Base-by-base conservation (phyloP, 2,113 vertebrate species). In the Hypomesus transpacificus region DNA sequence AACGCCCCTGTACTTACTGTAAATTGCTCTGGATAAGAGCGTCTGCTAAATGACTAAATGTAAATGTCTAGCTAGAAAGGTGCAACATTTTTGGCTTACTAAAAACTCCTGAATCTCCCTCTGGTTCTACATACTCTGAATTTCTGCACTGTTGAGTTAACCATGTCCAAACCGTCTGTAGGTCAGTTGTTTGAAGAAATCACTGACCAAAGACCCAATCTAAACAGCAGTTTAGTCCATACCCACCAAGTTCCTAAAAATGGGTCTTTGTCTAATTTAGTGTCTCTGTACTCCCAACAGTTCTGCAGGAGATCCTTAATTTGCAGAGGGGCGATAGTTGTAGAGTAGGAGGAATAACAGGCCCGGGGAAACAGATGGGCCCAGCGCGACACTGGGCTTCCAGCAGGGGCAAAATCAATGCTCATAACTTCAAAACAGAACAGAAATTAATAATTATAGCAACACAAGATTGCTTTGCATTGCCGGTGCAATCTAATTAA, bases 351-450 rank as follows among this genome's bases (percentile, higher is more conserved):
- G 86, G 86, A 80, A 70, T 80, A 78, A 26, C 80, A 80, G 81
- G 83, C 82, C 80, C 80, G 65, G 82, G 71, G 85, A 80, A 88
- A 85, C 92, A 92, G 91, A 93, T 92, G 91, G 91, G 89, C 92
- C 85, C 92, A 82, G 91, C 86, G 57, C 85, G 90, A 90, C 87
- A 65, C 89, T 81, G 85, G 86, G 90, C 89, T 82, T 91, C 91
- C 91, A 90, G 87, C 91, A 83, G 91, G 78, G 92, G 70, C 87
- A 78, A 90, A 93, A 93, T 92, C 92, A 92, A 93, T 92, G 90
- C 89, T 92, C 89, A 88, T 89, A 86, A 90, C 87, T 87, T 91
- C 91, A 91, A 89, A 90, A 90, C 88, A 91, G 82, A 87, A 74
- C 80, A 91, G 85, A 89, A 90, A 91, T 91, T 88, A 91, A 91